These are phyloP conservation scores for Oryctolagus cuniculus DNA, from an alignment of 2,113 vertebrate species.

Conservation along the genomic window DNA sequence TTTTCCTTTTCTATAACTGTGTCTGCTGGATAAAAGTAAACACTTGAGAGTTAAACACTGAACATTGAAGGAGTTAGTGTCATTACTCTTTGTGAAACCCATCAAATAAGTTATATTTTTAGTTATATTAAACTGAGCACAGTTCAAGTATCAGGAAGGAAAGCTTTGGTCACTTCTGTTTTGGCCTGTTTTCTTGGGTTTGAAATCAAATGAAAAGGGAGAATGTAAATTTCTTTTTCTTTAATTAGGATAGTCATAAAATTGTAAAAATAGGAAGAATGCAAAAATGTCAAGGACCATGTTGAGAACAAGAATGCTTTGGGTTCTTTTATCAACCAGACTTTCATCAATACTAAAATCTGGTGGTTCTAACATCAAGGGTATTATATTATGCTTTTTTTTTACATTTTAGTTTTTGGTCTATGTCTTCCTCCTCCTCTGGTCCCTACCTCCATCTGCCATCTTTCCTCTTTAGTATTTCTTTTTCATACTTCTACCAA, in stretches of 20 bases:
- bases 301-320: not conserved
- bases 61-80: not conserved
- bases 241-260: not conserved
- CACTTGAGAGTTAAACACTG: slow-evolving; percentile 1
- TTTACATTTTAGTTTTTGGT: not conserved
- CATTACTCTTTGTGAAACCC: not conserved
- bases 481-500: not conserved
- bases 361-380: not conserved
- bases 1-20: not conserved
- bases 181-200: slow-evolving; percentile 48
- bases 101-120: slow-evolving; percentile 18
- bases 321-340: not conserved
- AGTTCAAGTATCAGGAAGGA: not conserved
- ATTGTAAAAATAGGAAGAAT: slow-evolving; percentile 17
- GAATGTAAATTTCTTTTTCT: not conserved
- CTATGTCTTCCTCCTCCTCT: not conserved
- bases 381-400: not conserved
- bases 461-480: not conserved
- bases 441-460: not conserved
- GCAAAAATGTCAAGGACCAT: not conserved
- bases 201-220: slow-evolving; percentile 17
- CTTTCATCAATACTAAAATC: not conserved
- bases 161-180: not conserved
- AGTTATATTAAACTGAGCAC: not conserved
- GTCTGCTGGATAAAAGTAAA: not conserved